phyloP scores from a whole-genome alignment of 2,888 invertebrate genomes.

The Volucella bombylans region DNA sequence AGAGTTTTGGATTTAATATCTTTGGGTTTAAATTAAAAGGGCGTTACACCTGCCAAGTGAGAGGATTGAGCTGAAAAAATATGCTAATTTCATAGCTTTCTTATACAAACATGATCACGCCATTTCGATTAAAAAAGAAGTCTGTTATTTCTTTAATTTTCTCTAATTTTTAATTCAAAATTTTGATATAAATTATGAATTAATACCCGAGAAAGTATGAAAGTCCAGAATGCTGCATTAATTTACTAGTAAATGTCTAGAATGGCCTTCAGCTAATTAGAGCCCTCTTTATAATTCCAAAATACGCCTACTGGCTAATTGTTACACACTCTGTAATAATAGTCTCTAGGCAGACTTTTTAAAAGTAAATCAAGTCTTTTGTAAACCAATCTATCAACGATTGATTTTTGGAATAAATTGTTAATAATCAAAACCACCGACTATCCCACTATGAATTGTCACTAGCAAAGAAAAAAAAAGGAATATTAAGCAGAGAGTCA shows the following conservation, averaged over 20 bases:
- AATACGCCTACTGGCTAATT: not conserved
- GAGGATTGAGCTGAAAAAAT: not conserved
- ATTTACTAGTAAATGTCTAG: no score
- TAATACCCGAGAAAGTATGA: constrained; percentile 37
- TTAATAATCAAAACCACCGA: constrained; percentile 15
- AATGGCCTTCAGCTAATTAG: no score
- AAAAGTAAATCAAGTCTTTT: constrained; percentile 23
- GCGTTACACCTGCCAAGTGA: not conserved
- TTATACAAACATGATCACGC: constrained; percentile 24
- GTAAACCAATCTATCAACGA: not conserved
- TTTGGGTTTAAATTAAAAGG: not conserved
- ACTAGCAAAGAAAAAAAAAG: constrained; percentile 13
- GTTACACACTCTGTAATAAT: constrained; percentile 15
- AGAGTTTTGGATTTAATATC: not conserved
- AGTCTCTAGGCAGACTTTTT: constrained; percentile 17
- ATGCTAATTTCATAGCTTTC: constrained; percentile 17
- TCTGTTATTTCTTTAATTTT: constrained; percentile 27
- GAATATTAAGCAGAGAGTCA: constrained; percentile 37
- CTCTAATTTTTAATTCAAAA: constrained; percentile 47
- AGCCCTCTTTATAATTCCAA: not conserved
- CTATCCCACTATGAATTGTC: constrained; percentile 19
- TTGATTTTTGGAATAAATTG: constrained; percentile 42
- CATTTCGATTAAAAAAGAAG: constrained; percentile 26
- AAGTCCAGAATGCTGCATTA: not conserved
- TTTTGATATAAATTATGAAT: constrained; percentile 31